phyloP scores from a whole-genome alignment of 1,140 invertebrate species.

The Aplysia californica region DNA sequence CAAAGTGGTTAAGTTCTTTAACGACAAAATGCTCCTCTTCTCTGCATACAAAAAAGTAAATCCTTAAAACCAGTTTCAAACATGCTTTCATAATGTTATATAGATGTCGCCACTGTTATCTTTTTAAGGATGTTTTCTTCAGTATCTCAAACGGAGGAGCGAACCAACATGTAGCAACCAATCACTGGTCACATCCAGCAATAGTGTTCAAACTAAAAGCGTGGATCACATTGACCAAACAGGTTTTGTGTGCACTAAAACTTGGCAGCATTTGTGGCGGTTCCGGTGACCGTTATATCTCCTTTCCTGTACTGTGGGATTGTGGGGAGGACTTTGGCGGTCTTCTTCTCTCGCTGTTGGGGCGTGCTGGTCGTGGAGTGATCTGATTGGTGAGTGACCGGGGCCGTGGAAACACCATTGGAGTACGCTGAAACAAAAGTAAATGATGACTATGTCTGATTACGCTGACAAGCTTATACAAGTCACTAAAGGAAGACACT shows the following conservation, averaged over 20 bases:
- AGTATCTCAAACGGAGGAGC: background rate
- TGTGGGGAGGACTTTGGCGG: conserved; percentile 46
- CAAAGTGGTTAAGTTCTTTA: too few species aligned
- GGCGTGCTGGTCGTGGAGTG: conserved; percentile 52
- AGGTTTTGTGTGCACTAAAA: background rate
- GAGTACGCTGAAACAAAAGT: too few species aligned
- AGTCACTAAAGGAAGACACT: too few species aligned
- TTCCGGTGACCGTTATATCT: conserved; percentile 60
- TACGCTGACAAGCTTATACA: too few species aligned
- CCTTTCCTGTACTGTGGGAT: conserved; percentile 60
- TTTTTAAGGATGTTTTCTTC: background rate
- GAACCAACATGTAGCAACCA: background rate
- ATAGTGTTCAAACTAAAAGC: background rate
- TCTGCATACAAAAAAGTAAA: too few species aligned
- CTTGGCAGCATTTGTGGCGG: conserved; percentile 16
- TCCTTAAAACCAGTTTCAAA: background rate
- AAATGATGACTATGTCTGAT: too few species aligned
- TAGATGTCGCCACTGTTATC: background rate
- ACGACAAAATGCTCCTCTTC: too few species aligned
- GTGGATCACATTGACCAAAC: background rate
- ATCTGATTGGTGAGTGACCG: conserved; percentile 31
- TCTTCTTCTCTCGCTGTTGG: conserved; percentile 37
- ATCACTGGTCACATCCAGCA: background rate
- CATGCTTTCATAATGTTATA: background rate
- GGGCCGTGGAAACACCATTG: too few species aligned